phyloP scores from a whole-genome alignment of 2,797 vertebrate genomes.

The Sciaenops ocellatus region DNA sequence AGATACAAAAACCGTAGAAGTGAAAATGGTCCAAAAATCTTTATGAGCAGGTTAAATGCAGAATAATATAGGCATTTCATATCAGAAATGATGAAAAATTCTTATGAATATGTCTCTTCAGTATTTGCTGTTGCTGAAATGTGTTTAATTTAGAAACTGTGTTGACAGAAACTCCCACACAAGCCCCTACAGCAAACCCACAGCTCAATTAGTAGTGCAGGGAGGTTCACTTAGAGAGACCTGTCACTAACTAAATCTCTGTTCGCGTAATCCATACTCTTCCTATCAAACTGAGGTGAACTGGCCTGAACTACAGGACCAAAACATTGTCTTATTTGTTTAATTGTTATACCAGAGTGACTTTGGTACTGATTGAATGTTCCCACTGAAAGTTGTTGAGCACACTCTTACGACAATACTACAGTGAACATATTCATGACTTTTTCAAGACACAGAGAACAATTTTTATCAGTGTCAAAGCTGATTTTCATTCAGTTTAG shows the following conservation, averaged over 20 bases:
- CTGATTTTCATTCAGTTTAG: not conserved
- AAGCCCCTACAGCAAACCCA: conserved; percentile 56
- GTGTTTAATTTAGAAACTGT: conserved; percentile 80
- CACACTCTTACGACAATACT: not conserved
- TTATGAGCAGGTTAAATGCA: conserved; percentile 49
- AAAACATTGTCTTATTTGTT: conserved; percentile 33
- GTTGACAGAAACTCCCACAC: conserved; percentile 78
- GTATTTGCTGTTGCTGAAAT: conserved; percentile 73
- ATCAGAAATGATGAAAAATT: conserved; percentile 61
- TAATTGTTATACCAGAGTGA: conserved; percentile 13
- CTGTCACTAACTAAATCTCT: conserved; percentile 45
- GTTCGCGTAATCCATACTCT: conserved; percentile 64
- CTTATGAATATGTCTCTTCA: conserved; percentile 66
- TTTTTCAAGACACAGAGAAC: conserved; percentile 18
- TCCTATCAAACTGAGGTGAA: conserved; percentile 47
- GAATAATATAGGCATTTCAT: conserved; percentile 56
- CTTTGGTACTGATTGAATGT: conserved; percentile 35
- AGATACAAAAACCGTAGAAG: conserved; percentile 6
- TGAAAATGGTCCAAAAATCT: conserved; percentile 26
- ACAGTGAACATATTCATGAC: conserved; percentile 3
- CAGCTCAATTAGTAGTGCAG: conserved; percentile 65
- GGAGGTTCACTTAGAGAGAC: conserved; percentile 46
- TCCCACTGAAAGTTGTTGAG: conserved; percentile 18
- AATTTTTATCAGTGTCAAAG: not conserved
- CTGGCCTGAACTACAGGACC: conserved; percentile 39